Base-by-base conservation (phyloP, 2,888 invertebrate species). In the Unio pictorum region DNA sequence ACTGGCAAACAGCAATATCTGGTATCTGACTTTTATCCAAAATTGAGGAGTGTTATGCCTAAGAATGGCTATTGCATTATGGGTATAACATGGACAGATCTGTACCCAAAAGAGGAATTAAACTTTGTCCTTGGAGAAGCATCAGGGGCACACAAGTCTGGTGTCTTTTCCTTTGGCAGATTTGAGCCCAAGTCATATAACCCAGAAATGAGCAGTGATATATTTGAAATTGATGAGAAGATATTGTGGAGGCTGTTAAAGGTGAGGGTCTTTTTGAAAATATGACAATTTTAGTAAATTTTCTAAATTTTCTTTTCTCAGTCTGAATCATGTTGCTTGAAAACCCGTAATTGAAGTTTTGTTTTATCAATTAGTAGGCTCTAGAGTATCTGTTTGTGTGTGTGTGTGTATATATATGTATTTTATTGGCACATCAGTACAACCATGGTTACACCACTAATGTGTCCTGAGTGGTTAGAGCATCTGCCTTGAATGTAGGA, bases 91-190 rank as follows among this genome's bases (percentile, higher is more conserved):
- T 88, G 88, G 88, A 86, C 87, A 18, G 89, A 89, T 71, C 78
- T 89, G 8, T 89, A 86, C 74, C 88, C 88, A 28, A 77, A 75
- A 55, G 87, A 88, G 67, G 81, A 85, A 58, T 76, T 85, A 66
- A 88, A 89, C 66, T 89, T 88, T 83, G 86, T 86, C 8, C 82
- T 89, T 17, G 89, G 89, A 4, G 83, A 88, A 72, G 85, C 87
- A 4, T 81, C 84, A 4, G 68, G 74, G 28, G 45, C 66, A 7
- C 73, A 81, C 54, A 77, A 76, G 45, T 74, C 84, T 45, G 89
- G 83, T 18, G 81, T 84, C 20, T 81, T 88, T 63, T 86, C 87
- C 73, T 89, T 88, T 81, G 88, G 88, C 18, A 68, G 87, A 64
- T 87, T 77, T 82, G 86, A 87, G 68, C 85, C 87, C 4, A 85